phyloP scores from a whole-genome alignment of 2,797 vertebrate species.

The Spheniscus humboldti region DNA sequence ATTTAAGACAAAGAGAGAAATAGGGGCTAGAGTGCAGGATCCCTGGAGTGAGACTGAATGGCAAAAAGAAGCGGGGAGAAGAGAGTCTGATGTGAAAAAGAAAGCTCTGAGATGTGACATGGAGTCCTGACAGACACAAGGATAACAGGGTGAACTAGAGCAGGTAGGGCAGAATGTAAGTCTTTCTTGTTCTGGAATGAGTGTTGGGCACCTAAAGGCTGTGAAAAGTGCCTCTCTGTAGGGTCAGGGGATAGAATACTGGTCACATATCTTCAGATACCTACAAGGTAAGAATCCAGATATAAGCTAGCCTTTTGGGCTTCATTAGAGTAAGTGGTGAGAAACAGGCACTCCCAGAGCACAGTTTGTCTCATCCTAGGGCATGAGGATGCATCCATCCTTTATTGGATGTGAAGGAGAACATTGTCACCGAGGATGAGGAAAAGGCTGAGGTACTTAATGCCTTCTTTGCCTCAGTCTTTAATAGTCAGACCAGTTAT shows the following conservation, averaged over 20 bases:
- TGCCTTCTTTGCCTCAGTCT: no score
- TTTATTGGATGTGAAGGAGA: no score
- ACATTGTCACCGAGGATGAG: no score
- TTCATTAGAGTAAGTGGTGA: not conserved
- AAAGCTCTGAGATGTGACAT: not conserved
- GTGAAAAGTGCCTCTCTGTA: not conserved
- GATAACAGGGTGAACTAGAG: not conserved
- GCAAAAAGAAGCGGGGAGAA: not conserved
- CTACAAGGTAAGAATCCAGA: not conserved
- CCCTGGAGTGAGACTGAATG: not conserved
- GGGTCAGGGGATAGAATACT: not conserved
- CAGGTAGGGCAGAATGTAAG: not conserved
- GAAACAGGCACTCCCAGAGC: not conserved
- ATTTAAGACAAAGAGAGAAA: not conserved
- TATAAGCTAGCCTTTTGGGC: not conserved
- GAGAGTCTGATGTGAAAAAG: not conserved
- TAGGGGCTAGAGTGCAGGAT: not conserved
- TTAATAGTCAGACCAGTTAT: no score
- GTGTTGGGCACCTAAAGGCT: not conserved
- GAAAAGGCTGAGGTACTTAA: no score
- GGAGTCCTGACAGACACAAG: not conserved
- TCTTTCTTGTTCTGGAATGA: not conserved
- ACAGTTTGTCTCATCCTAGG: not conserved
- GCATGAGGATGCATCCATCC: no score
- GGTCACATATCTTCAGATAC: not conserved